Evolutionary conservation across 2,797 vertebrate genomes (phyloP).

Genomic region (Microctenopoma lineatum): DNA sequence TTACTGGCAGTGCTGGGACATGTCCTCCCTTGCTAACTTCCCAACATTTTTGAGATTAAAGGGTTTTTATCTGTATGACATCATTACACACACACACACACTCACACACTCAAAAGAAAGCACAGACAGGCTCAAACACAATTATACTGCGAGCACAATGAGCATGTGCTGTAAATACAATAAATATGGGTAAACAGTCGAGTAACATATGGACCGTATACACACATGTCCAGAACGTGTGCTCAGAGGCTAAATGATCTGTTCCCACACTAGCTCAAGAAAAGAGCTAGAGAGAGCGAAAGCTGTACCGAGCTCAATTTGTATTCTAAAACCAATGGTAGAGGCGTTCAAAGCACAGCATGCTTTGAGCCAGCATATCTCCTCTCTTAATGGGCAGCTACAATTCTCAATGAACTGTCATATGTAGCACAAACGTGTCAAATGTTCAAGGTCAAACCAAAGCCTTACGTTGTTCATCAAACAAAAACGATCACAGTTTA

Average conservation of each 20-base stretch:
- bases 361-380: conserved; percentile 34
- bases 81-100: not conserved
- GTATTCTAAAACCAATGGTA: conserved; percentile 40
- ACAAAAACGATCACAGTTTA: conserved; percentile 9
- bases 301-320: conserved; percentile 44
- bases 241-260: conserved; percentile 40
- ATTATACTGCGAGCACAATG: conserved; percentile 4
- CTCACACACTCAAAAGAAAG: not conserved
- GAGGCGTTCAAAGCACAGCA: conserved; percentile 45
- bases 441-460: conserved; percentile 13
- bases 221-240: conserved; percentile 14
- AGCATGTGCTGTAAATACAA: conserved; percentile 8
- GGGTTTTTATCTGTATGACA: conserved; percentile 24
- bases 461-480: not conserved
- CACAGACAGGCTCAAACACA: not conserved
- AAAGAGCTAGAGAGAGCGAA: conserved; percentile 46
- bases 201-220: conserved; percentile 7
- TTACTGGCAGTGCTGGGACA: conserved; percentile 40
- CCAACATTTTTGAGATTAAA: conserved; percentile 25
- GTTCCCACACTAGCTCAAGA: conserved; percentile 44
- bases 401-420: conserved; percentile 30
- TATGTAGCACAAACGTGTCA: conserved; percentile 21
- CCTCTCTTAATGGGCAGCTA: conserved; percentile 40
- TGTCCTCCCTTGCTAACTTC: conserved; percentile 38
- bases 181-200: conserved; percentile 11